Conservation (phyloP, 2,888 invertebrate genomes). For the Poecilus cupreus region DNA sequence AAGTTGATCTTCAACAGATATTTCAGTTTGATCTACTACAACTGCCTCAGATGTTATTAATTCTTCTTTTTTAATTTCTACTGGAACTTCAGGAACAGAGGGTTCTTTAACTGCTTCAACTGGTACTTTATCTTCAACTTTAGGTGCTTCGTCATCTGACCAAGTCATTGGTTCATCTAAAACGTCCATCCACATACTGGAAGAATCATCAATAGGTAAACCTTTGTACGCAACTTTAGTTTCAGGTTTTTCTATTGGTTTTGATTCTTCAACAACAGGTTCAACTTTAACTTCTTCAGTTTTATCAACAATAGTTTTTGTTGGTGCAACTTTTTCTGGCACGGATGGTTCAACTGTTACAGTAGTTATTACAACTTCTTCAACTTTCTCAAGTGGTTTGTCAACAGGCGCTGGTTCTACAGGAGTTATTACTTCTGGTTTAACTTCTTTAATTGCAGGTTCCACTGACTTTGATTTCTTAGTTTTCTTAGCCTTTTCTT, state of each 20-base stretch:
- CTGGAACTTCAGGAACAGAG: neutral
- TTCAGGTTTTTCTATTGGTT: conserved; percentile 7
- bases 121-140: neutral
- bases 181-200: conserved; percentile 64
- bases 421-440: conserved; percentile 5
- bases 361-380: conserved; percentile 38
- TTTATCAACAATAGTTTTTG: neutral
- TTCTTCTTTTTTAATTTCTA: neutral
- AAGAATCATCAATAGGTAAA: conserved; percentile 64
- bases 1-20: conserved; percentile 1
- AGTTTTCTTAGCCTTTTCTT: conserved; percentile 36
- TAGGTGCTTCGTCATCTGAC: conserved; percentile 65
- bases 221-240: conserved; percentile 63
- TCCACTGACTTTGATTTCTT: conserved; percentile 8
- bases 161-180: conserved; percentile 67
- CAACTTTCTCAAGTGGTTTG: neutral
- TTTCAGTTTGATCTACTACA: neutral
- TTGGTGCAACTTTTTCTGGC: neutral
- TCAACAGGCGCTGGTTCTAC: neutral
- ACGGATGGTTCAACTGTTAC: neutral
- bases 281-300: conserved; percentile 16
- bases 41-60: neutral
- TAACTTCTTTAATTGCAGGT: neutral
- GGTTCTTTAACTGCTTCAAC: neutral
- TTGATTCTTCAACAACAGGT: neutral